Evolutionary conservation across 2,888 invertebrate genomes (phyloP).

Genomic region (Leucania comma): DNA sequence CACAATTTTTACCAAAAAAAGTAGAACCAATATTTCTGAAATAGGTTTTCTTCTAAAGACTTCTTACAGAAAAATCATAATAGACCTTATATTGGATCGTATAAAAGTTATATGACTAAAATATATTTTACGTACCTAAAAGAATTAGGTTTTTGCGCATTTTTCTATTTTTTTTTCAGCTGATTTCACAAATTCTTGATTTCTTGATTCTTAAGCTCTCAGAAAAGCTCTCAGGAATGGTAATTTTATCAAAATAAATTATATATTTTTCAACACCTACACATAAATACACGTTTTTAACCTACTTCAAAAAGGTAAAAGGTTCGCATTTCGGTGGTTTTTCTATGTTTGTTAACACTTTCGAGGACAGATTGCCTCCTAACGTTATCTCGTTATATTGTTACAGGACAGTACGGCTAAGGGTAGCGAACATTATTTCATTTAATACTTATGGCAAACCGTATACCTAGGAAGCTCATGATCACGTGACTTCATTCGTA

Average conservation of each 20-base stretch:
- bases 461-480: too few relatives aligned
- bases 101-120: constrained; percentile 12
- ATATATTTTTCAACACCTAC: not conserved
- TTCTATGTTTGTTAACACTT: too few relatives aligned
- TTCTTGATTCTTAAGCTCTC: not conserved
- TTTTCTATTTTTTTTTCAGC: not conserved
- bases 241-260: not conserved
- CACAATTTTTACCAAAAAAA: constrained; percentile 12
- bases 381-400: too few relatives aligned
- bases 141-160: not conserved
- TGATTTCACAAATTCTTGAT: not conserved
- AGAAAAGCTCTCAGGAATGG: not conserved
- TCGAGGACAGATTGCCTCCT: too few relatives aligned
- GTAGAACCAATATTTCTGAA: not conserved
- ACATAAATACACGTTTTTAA: too few relatives aligned
- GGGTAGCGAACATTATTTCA: too few relatives aligned
- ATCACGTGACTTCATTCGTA: too few relatives aligned
- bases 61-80: not conserved
- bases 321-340: too few relatives aligned
- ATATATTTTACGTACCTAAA: not conserved
- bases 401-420: too few relatives aligned
- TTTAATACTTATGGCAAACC: too few relatives aligned
- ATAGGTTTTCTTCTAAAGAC: constrained; percentile 3
- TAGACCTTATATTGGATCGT: too few relatives aligned
- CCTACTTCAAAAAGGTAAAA: too few relatives aligned